Conservation (phyloP, 2,888 invertebrate species). For the Scaptomyza tumidula region DNA sequence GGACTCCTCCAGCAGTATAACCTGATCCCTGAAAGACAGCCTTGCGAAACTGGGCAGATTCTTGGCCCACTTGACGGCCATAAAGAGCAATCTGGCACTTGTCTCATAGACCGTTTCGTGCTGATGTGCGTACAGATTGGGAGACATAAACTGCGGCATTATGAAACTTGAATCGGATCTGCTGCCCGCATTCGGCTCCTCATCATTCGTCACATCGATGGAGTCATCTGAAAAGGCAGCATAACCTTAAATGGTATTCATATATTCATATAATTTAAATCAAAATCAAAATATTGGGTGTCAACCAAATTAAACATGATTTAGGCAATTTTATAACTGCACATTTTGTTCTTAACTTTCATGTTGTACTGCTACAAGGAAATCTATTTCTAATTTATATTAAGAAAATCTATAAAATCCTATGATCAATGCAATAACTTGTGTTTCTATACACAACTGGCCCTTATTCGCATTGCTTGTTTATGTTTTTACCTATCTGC, state of each 20-base stretch:
- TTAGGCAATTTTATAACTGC: too few relatives aligned
- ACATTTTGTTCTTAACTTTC: too few relatives aligned
- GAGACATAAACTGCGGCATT: slow-evolving; percentile 84
- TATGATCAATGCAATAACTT: too few relatives aligned
- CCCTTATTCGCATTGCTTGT: too few relatives aligned
- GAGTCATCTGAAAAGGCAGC: slow-evolving; percentile 89
- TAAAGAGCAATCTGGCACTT: slow-evolving; percentile 96
- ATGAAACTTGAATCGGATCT: slow-evolving; percentile 82
- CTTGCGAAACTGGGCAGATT: slow-evolving; percentile 98
- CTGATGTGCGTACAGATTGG: slow-evolving; percentile 83
- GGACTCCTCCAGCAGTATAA: slow-evolving; percentile 96
- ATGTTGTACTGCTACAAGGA: too few relatives aligned
- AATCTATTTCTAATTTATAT: too few relatives aligned
- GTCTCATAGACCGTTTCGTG: slow-evolving; percentile 97
- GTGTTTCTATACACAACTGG: too few relatives aligned
- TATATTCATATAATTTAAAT: background rate
- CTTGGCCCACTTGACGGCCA: slow-evolving; percentile 99
- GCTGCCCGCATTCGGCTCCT: slow-evolving; percentile 85
- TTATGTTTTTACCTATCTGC: too few relatives aligned
- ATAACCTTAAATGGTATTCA: background rate
- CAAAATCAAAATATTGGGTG: background rate
- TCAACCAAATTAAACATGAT: background rate
- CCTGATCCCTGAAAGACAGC: slow-evolving; percentile 98
- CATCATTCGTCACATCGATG: slow-evolving; percentile 95
- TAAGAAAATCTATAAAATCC: too few relatives aligned